Base-by-base conservation (phyloP, 64 coral and sea anemone species). In the Stichodactyla helianthus region DNA sequence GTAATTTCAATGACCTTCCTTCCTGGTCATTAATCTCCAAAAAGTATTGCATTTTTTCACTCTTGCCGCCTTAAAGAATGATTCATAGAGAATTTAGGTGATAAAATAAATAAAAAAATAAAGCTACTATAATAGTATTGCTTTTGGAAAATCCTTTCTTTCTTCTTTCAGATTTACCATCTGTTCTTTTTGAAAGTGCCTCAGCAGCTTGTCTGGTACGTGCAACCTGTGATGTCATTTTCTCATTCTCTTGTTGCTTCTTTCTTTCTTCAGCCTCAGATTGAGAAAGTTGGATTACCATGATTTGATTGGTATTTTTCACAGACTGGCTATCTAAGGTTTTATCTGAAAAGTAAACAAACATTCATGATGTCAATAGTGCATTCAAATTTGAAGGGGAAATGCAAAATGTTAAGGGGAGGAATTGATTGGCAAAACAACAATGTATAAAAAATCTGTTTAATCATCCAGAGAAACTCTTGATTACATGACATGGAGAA, bases 21-120 rank as follows among this genome's bases (percentile, higher is more conserved):
- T 94, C 89, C 86, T 98, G 95, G 61, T 98, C 95, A 79, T 63
- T 98, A 28, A 98, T 98, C 62, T 98, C 95, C 50, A 98, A 79
- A 44, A 91, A 98, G 84, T 92, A 98, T 20, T 86, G n/a, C 26
- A 19, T 28, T 20, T n/a, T 81, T 2, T 52, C 35, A 81, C 78
- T 81, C 20, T 52, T 54, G 19, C 78, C 78, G 20, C 44, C 78
- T 81, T 53, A 53, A 54, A 27, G 20, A 0, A 31, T 10, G n/a
- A 31, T 13, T 27, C 7, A 31, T 74, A 31, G 8, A 70, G 14
- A n/a, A 31, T 28, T 26, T 2, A 74, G 4, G 10, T 65, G 4
- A 74, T 18, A 15, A 58, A 58, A 58, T 58, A 9, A 58, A 58
- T 58, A 11, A 9, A 71, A 71, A 71, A 4, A 71, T 71, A 27